These are phyloP conservation scores for Oreochromis niloticus DNA, from an alignment of 2,113 vertebrate genomes.

Conservation along the genomic window DNA sequence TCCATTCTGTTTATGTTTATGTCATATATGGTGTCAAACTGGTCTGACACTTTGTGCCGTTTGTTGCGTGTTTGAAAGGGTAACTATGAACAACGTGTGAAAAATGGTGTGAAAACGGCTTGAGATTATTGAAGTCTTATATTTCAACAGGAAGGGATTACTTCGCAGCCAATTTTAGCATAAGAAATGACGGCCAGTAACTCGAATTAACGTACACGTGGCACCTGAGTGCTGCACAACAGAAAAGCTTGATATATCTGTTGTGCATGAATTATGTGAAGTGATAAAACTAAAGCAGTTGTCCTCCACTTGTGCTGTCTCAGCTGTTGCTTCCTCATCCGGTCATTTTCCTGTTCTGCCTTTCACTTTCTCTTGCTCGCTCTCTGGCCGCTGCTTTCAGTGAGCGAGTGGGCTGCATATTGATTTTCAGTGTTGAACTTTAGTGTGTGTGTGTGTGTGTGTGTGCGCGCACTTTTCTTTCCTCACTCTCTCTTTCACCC, in stretches of 20 bases:
- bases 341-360: background rate
- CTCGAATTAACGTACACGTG: background rate
- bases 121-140: background rate
- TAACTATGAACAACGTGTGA: background rate
- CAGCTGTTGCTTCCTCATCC: background rate
- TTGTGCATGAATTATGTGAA: background rate
- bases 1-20: background rate
- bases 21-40: background rate
- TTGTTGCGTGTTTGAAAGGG: background rate
- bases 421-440: slow-evolving; percentile 65
- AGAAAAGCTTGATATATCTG: background rate
- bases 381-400: slow-evolving; percentile 3
- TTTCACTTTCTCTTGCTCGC: background rate
- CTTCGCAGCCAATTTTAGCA: background rate
- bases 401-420: slow-evolving; percentile 66
- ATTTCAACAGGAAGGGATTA: background rate
- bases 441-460: background rate
- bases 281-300: background rate
- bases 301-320: background rate
- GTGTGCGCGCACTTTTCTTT: background rate
- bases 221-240: background rate
- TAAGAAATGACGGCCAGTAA: background rate
- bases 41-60: background rate
- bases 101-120: background rate
- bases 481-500: slow-evolving; percentile 40